phyloP scores from a whole-genome alignment of 2,888 invertebrate genomes.

The Machimus atricapillus region DNA sequence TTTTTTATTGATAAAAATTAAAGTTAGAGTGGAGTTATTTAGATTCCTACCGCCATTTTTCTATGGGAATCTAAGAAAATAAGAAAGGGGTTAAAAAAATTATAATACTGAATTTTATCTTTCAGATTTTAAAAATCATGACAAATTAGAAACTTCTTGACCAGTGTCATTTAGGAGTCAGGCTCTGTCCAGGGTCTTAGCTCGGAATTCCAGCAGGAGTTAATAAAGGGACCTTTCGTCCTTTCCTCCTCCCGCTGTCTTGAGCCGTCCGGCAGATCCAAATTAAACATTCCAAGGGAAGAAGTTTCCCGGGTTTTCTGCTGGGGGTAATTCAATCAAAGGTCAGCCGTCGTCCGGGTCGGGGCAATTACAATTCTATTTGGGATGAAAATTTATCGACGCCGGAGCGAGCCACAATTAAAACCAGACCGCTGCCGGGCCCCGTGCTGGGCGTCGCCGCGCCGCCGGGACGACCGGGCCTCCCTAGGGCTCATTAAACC shows the following conservation, averaged over 20 bases:
- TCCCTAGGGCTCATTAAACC: slow-evolving; percentile 9
- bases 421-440: not conserved
- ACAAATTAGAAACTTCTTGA: no score
- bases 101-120: no score
- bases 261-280: not conserved
- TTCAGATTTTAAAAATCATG: no score
- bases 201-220: not conserved
- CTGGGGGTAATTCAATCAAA: slow-evolving; percentile 21
- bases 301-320: not conserved
- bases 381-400: slow-evolving; percentile 8
- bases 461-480: not conserved
- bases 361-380: slow-evolving; percentile 25
- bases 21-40: no score
- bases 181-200: not conserved
- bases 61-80: no score
- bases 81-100: no score
- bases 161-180: no score
- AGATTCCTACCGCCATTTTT: no score
- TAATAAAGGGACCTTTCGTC: not conserved
- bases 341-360: not conserved
- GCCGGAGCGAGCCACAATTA: slow-evolving; percentile 15
- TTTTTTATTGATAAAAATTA: no score
- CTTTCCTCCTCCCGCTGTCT: not conserved
- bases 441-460: not conserved
- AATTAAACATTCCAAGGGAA: not conserved